A percentile compares a stretch with the other conserved stretches of the same genome.
phyloP scores from a whole-genome alignment of 2,113 vertebrate genomes.

The Campylorhamphus procurvoides region DNA sequence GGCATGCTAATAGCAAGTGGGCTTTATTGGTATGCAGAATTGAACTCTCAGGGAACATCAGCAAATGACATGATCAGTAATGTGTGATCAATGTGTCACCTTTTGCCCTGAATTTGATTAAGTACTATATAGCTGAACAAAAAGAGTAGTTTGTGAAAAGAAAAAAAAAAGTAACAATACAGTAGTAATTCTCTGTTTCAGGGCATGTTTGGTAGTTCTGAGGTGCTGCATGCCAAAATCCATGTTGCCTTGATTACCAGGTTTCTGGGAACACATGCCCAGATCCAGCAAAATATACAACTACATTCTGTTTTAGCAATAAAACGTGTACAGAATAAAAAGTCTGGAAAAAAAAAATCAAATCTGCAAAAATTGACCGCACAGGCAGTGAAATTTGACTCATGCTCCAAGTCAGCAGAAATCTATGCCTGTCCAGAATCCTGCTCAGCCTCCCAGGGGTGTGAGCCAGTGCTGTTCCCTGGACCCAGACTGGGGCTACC shows the following conservation, averaged over 20 bases:
- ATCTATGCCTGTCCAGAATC: background rate
- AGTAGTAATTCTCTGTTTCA: background rate
- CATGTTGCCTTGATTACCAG: background rate
- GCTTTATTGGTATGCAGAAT: slow-evolving; percentile 66
- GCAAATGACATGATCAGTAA: slow-evolving; percentile 69
- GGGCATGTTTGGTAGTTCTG: background rate
- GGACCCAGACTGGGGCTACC: background rate
- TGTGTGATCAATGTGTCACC: slow-evolving; percentile 77
- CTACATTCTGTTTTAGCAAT: background rate
- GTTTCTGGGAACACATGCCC: background rate
- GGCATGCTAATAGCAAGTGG: slow-evolving; percentile 63
- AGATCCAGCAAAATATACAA: background rate
- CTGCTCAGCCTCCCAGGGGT: background rate
- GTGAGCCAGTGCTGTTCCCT: background rate
- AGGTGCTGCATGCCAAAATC: background rate
- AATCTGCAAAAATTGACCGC: background rate
- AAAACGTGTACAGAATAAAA: background rate
- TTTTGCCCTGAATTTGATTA: slow-evolving; percentile 81
- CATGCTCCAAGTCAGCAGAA: background rate
- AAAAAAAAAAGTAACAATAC: background rate
- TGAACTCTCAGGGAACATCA: slow-evolving; percentile 68
- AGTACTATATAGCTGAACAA: slow-evolving; percentile 65
- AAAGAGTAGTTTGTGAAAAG: background rate
- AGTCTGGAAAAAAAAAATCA: background rate
- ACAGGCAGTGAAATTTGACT: background rate